Percentiles rank a stretch among this genome's conserved stretches.
Evolutionary conservation across 2,113 vertebrate genomes (phyloP).

Genomic region (Chaetodon auriga): DNA sequence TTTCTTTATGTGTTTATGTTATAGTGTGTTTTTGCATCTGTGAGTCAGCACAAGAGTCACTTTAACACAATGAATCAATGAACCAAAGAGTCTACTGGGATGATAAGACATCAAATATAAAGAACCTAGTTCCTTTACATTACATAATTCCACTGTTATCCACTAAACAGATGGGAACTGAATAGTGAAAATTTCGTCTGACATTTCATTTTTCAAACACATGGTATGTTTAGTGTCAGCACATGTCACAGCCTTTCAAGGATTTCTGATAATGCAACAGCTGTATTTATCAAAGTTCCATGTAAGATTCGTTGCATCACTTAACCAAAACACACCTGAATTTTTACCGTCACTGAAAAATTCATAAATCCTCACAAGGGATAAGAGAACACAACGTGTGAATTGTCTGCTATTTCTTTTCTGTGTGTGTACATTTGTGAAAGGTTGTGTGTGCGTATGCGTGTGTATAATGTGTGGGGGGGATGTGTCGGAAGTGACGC

Average conservation of each 20-base stretch:
- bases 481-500: slow-evolving; percentile 21
- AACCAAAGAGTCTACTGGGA: neutral
- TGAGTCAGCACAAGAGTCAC: neutral
- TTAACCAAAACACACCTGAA: neutral
- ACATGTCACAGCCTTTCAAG: neutral
- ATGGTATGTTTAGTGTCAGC: neutral
- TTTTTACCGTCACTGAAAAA: neutral
- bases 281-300: neutral
- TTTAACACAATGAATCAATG: neutral
- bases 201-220: neutral
- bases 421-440: neutral
- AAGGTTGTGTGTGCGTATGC: slow-evolving; percentile 15
- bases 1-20: neutral
- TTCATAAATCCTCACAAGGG: neutral
- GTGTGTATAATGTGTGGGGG: slow-evolving; percentile 31
- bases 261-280: neutral
- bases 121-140: neutral
- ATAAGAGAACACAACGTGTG: neutral
- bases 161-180: neutral
- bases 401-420: neutral
- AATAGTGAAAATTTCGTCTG: neutral
- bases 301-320: neutral
- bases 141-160: neutral
- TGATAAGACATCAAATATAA: neutral
- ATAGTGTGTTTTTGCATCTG: neutral